A percentile compares a stretch with the other conserved stretches of the same genome.
Conservation (phyloP, 2,797 vertebrate genomes). For the Spondyliosoma cantharus region DNA sequence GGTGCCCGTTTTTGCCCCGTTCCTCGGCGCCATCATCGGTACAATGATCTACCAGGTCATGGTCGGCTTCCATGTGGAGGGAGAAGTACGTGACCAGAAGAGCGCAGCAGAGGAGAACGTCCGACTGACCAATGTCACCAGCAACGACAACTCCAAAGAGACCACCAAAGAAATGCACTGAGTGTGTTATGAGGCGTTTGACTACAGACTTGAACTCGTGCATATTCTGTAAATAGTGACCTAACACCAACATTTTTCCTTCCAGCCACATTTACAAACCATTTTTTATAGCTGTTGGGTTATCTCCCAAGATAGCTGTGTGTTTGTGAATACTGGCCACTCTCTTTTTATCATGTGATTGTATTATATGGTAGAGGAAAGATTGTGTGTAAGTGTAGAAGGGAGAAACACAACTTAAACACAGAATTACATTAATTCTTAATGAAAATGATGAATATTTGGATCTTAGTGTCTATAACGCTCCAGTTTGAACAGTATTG, state of each 20-base stretch:
- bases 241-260: constrained; percentile 2
- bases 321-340: constrained; percentile 29
- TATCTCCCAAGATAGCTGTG: constrained; percentile 20
- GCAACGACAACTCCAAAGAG: constrained; percentile 76
- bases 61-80: constrained; percentile 93
- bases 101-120: constrained; percentile 83
- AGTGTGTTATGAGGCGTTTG: constrained; percentile 44
- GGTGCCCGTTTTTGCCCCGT: constrained; percentile 91
- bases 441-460: constrained; percentile 32
- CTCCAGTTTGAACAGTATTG: constrained; percentile 71
- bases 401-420: constrained; percentile 40
- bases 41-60: constrained; percentile 93
- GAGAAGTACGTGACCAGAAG: constrained; percentile 82
- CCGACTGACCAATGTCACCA: constrained; percentile 86
- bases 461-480: constrained; percentile 49
- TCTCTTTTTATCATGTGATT: constrained; percentile 42
- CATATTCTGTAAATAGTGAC: constrained; percentile 56
- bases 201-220: not conserved
- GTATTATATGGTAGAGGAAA: constrained; percentile 58
- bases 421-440: constrained; percentile 79
- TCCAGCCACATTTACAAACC: constrained; percentile 22
- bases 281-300: constrained; percentile 12
- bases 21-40: constrained; percentile 89
- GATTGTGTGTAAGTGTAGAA: constrained; percentile 38
- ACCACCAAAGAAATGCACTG: constrained; percentile 77